Percentiles rank a stretch among this genome's conserved stretches.
Evolutionary conservation across 2,797 vertebrate species (phyloP).

Genomic region (Salarias fasciatus): DNA sequence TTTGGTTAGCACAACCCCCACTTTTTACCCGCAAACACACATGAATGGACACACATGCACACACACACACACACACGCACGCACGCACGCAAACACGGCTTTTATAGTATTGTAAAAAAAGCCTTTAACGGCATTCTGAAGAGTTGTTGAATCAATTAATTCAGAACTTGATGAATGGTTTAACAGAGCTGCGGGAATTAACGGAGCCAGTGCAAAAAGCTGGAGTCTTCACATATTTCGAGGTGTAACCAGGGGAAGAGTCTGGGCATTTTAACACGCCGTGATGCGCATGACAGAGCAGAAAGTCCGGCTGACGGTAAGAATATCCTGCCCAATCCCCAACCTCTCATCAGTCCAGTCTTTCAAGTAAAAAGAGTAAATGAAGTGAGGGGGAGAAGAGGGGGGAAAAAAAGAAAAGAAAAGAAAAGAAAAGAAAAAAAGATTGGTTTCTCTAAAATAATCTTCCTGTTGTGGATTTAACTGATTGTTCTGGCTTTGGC

Average conservation of each 20-base stretch:
- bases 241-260: conserved; percentile 72
- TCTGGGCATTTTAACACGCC: conserved; percentile 46
- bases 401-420: not conserved
- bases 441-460: conserved; percentile 83
- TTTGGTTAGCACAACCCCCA: conserved; percentile 72
- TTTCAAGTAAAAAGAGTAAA: conserved; percentile 59
- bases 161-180: conserved; percentile 55
- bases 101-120: conserved; percentile 69
- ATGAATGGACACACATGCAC: conserved; percentile 52
- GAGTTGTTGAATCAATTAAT: conserved; percentile 68
- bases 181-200: conserved; percentile 50
- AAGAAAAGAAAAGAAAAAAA: conserved; percentile 54
- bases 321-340: conserved; percentile 15
- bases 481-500: conserved; percentile 83
- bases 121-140: conserved; percentile 65
- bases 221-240: conserved; percentile 59
- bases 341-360: conserved; percentile 49
- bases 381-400: conserved; percentile 47
- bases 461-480: conserved; percentile 85
- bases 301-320: conserved; percentile 43
- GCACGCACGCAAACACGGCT: conserved; percentile 14
- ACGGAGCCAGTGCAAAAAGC: conserved; percentile 36
- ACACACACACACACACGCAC: conserved; percentile 1
- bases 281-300: conserved; percentile 63
- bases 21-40: conserved; percentile 68